Percentiles rank a stretch among this genome's conserved stretches.
These are phyloP conservation scores for Paramuricea clavata DNA, from an alignment of 92 coral and sea anemone genomes.

Conservation along the genomic window DNA sequence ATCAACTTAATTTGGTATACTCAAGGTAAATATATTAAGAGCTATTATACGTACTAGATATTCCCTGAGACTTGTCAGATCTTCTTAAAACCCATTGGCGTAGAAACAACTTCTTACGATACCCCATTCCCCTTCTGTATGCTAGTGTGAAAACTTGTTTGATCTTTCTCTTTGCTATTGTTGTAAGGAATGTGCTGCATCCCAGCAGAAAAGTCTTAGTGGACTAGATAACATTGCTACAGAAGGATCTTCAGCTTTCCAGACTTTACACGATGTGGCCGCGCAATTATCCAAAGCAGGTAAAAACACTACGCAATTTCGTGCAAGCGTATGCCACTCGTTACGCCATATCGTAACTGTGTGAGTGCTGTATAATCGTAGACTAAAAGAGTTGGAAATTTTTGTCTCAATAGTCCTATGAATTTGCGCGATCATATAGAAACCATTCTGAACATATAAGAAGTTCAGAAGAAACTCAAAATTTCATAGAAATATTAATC, in stretches of 20 bases:
- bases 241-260: conserved; percentile 59
- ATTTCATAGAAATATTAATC: no score
- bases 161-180: conserved; percentile 16
- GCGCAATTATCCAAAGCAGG: conserved; percentile 48
- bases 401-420: no score
- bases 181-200: conserved; percentile 63
- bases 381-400: no score
- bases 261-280: conserved; percentile 41
- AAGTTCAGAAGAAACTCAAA: no score
- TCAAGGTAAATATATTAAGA: conserved; percentile 47
- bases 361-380: no score
- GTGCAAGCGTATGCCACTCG: neutral
- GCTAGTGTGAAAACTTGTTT: no score
- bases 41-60: neutral
- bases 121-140: neutral
- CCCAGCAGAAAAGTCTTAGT: conserved; percentile 61
- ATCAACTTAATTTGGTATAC: conserved; percentile 67
- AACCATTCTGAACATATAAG: no score
- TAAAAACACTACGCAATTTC: conserved; percentile 13
- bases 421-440: no score
- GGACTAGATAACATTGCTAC: conserved; percentile 67
- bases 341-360: no score
- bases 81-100: neutral
- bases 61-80: neutral
- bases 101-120: neutral